phyloP scores from a whole-genome alignment of 37 sponge, comb jelly and placozoan genomes.

The Aplysina aerophoba region DNA sequence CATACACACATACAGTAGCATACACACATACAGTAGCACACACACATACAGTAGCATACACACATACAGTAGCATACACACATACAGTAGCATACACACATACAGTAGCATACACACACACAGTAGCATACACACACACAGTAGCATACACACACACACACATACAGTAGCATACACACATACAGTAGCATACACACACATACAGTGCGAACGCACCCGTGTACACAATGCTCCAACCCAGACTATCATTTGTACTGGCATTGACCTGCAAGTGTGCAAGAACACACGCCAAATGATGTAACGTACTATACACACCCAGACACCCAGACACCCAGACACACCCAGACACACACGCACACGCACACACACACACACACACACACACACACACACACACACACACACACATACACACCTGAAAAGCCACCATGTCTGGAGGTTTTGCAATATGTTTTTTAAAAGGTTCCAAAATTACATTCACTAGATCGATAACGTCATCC shows the following conservation, averaged over 20 bases:
- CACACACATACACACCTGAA: slow-evolving; percentile 28
- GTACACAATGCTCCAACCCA: slow-evolving; percentile 33
- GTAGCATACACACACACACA: background rate
- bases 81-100: no score
- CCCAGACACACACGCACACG: slow-evolving; percentile 22
- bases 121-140: background rate
- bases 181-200: slow-evolving; percentile 1
- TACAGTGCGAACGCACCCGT: slow-evolving; percentile 20
- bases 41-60: no score
- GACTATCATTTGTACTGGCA: background rate
- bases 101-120: no score
- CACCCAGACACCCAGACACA: slow-evolving; percentile 27
- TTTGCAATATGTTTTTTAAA: background rate
- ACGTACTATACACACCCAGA: slow-evolving; percentile 10
- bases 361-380: slow-evolving; percentile 36
- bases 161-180: background rate
- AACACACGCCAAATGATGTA: background rate
- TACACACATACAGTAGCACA: no score
- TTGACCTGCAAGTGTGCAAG: background rate
- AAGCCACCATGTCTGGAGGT: background rate
- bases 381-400: slow-evolving; percentile 29
- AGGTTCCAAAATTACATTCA: background rate
- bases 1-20: no score
- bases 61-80: no score
- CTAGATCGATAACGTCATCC: background rate